phyloP scores from a whole-genome alignment of 2,888 invertebrate genomes.

The Lithophane ornitopus region DNA sequence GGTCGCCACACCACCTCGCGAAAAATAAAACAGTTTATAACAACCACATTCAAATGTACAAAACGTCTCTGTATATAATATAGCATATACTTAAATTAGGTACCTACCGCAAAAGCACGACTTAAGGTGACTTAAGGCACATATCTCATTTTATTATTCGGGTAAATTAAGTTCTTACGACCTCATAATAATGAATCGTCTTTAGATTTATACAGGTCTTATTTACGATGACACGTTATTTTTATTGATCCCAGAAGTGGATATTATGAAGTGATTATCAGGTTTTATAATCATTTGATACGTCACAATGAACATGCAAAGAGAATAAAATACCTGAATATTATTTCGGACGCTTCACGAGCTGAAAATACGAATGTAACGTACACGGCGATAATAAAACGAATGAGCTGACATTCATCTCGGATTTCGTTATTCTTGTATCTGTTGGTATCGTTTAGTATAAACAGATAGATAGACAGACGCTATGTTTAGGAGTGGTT shows the following conservation, averaged over 20 bases:
- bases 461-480: constrained; percentile 83
- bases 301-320: constrained; percentile 70
- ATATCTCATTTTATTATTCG: constrained; percentile 80
- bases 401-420: constrained; percentile 74
- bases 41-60: constrained; percentile 71
- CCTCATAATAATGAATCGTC: constrained; percentile 75
- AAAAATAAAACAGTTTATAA: constrained; percentile 78
- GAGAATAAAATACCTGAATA: constrained; percentile 62
- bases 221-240: constrained; percentile 80
- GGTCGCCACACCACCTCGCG: constrained; percentile 74
- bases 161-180: constrained; percentile 81
- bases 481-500: constrained; percentile 86
- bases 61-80: constrained; percentile 53
- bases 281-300: constrained; percentile 74
- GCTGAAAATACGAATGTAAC: constrained; percentile 61
- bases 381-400: constrained; percentile 71
- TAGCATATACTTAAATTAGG: constrained; percentile 52
- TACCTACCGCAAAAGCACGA: constrained; percentile 70
- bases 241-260: constrained; percentile 75
- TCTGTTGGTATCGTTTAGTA: constrained; percentile 80
- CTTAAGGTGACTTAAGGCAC: constrained; percentile 72
- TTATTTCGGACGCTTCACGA: constrained; percentile 49
- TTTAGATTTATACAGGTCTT: constrained; percentile 76
- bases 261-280: constrained; percentile 78
- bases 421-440: constrained; percentile 81